Evolutionary conservation across 1,140 invertebrate species (phyloP).

Genomic region (Drosophila pseudoananassae): DNA sequence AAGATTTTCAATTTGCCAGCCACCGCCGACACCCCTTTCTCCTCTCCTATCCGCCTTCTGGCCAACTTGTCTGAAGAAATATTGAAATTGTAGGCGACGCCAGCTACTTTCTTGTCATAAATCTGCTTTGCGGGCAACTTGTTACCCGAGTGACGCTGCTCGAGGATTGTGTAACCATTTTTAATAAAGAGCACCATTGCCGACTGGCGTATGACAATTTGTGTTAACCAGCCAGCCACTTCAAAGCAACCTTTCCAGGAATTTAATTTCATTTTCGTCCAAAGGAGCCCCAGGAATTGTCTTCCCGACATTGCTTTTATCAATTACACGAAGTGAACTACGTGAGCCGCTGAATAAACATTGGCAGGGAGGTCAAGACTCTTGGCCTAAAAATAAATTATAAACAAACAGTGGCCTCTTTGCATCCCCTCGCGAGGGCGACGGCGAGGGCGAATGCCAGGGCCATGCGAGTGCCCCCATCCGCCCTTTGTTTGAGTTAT

Average conservation of each 20-base stretch:
- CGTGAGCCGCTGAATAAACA: constrained; percentile 48
- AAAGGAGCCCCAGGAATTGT: constrained; percentile 3
- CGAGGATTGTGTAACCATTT: constrained; percentile 20
- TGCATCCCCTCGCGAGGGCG: constrained; percentile 12
- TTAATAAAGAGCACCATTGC: constrained; percentile 19
- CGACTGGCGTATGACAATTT: constrained; percentile 33
- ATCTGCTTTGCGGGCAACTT: constrained; percentile 60
- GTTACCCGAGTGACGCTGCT: constrained; percentile 7
- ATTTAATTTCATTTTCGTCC: constrained; percentile 37
- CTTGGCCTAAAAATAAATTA: constrained; percentile 43
- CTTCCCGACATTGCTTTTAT: constrained; percentile 6
- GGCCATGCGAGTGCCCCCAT: constrained; percentile 12
- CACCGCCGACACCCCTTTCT: constrained; percentile 15
- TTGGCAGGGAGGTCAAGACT: constrained; percentile 30
- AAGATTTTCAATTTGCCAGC: constrained; percentile 75
- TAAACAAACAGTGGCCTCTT: constrained; percentile 44
- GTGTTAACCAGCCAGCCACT: constrained; percentile 33
- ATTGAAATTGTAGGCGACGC: constrained; percentile 72
- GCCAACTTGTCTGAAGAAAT: constrained; percentile 66
- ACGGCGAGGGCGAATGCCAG: not conserved
- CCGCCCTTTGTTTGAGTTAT: constrained; percentile 69
- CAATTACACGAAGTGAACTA: constrained; percentile 54
- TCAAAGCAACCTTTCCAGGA: constrained; percentile 43
- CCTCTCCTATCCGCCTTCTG: not conserved
- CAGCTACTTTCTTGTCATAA: constrained; percentile 70